A percentile compares a stretch with the other conserved stretches of the same genome.
Conservation (phyloP, 1,140 invertebrate species). For the Schlechtendalia chinensis region DNA sequence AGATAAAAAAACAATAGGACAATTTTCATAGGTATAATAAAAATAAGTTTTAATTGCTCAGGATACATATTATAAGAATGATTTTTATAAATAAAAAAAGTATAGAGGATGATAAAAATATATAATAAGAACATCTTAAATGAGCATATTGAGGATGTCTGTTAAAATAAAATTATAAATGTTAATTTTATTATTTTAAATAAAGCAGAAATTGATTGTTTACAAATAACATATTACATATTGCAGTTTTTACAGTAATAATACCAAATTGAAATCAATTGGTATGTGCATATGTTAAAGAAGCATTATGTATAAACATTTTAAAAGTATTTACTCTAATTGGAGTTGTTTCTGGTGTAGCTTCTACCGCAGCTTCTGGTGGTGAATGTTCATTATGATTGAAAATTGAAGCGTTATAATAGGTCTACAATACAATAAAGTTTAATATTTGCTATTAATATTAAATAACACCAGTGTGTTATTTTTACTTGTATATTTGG, state of each 20-base stretch:
- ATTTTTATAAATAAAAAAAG: too few species aligned
- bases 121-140: too few species aligned
- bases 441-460: not conserved
- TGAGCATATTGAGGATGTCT: too few species aligned
- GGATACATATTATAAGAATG: too few species aligned
- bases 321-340: slow-evolving; percentile 63
- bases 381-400: slow-evolving; percentile 64
- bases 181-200: not conserved
- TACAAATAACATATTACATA: not conserved
- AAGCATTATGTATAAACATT: not conserved
- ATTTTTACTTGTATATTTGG: slow-evolving; percentile 39
- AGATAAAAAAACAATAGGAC: not conserved
- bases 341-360: slow-evolving; percentile 83
- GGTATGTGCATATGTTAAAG: too few species aligned
- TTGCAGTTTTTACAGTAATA: not conserved
- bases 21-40: not conserved
- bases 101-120: too few species aligned
- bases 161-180: not conserved
- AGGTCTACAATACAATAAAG: slow-evolving; percentile 12
- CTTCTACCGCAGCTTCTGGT: slow-evolving; percentile 80
- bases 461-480: not conserved
- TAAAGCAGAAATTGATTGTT: not conserved
- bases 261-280: not conserved
- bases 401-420: slow-evolving; percentile 52
- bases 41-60: too few species aligned